Base-by-base conservation (phyloP, 2,888 invertebrate species). In the Drosophila mulleri region DNA sequence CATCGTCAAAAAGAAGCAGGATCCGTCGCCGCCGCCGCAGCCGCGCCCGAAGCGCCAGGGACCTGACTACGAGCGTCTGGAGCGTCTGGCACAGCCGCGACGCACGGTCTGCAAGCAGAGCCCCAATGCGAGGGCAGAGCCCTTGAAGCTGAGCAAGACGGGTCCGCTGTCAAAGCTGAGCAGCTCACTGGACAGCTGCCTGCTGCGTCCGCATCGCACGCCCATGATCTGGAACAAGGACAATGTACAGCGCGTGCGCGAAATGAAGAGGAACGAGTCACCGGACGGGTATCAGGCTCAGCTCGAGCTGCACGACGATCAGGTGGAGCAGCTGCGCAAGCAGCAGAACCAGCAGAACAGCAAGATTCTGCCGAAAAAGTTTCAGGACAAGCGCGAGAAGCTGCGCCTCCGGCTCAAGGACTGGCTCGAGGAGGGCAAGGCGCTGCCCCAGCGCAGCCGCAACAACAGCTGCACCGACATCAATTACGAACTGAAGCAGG, bases 1-100 rank as follows among this genome's bases (percentile, higher is more conserved):
- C 26, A 12, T 6, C 1, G 8, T 2, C 45, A 35, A 23, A 0
- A 9, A 23, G 23, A 2, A 23, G 26, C 62, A 7, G 11, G 1
- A 0, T 0, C 18, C 20, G 32, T 0, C 48, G 3, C 3, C 18
- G 29, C 0, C 37, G 5, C 3, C 9, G 0, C n/a, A 37, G 11
- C 11, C 3, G 52, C 23, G 8, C 3, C 8, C 23, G 7, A 41
- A 20, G 32, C 39, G 32, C 16, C 75, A 65, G 1, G 29, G 57
- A 1, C 81, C 78, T 1, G 65, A 73, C 44, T 70, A 60, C 20
- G 44, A 67, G 35, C 81, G 73, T 0, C 12, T 77, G 12, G 58
- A 67, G 4, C 78, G 69, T 4, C 16, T 79, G 52, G 60, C 78
- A 1, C 62, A 64, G 37, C 82, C 81, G 20, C 69, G 73, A 9